These are phyloP conservation scores for Cairina moschata DNA, from an alignment of 2,113 vertebrate species.

Conservation along the genomic window DNA sequence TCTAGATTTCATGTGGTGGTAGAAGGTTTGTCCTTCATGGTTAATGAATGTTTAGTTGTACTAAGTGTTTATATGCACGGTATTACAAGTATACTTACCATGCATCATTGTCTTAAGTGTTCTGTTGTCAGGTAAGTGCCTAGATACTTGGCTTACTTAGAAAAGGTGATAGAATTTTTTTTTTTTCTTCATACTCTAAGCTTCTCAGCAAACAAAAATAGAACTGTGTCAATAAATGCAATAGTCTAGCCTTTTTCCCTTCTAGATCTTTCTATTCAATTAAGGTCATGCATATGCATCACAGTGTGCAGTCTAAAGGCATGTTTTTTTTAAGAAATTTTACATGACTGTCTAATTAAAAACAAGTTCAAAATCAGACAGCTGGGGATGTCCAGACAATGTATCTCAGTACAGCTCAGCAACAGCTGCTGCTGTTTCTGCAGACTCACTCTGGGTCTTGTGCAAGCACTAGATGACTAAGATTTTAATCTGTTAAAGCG, in stretches of 20 bases:
- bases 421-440: background rate
- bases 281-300: background rate
- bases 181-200: background rate
- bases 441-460: background rate
- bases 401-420: background rate
- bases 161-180: background rate
- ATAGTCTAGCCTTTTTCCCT: background rate
- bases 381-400: background rate
- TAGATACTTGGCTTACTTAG: background rate
- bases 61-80: background rate
- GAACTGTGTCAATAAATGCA: background rate
- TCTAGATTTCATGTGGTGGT: background rate
- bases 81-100: background rate
- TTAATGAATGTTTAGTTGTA: constrained; percentile 58
- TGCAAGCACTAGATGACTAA: background rate
- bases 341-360: background rate
- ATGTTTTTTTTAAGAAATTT: background rate
- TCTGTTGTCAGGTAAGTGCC: background rate
- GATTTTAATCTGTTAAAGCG: background rate
- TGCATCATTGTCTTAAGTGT: background rate
- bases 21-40: constrained; percentile 63
- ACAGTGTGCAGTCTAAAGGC: rapidly evolving
- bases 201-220: background rate
- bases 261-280: background rate
- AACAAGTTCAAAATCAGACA: background rate